Base-by-base conservation (phyloP, 2,113 vertebrate species). In the Etheostoma cragini region DNA sequence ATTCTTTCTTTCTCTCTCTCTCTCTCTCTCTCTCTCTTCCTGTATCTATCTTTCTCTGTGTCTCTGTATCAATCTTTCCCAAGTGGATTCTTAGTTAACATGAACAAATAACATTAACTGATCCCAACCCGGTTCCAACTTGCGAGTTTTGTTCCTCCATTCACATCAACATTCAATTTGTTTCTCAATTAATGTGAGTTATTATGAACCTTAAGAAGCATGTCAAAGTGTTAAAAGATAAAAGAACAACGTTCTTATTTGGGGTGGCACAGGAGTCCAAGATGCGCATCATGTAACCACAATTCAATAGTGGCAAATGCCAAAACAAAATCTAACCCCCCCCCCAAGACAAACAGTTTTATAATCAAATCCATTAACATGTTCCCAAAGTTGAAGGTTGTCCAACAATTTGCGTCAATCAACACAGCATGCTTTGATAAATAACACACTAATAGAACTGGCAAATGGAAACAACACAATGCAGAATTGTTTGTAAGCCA, bases 61-160 rank as follows among this genome's bases (percentile, higher is more conserved):
- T 69, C 65, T 65, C 65, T 80, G 45, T 46, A 45, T 69, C 11
- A 65, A 76, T 80, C 72, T 57, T 62, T 66, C 67, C 76, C 57
- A 19, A 66, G 67, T 56, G 47, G 56, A 78, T 70, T 89, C 52
- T 66, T 74, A 66, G 35, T 83, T 85, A 61, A 53, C 42, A 65
- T 71, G 87, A 91, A 87, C 71, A 84, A 57, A 81, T 76, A 53
- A 66, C 71, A 60, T 57, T 71, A 79, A 63, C 72, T 47, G 17
- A 54, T 81, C 5, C 74, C n/a, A 60, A 42, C 56, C 57, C 0
- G 7, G 72, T 67, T 74, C 30, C 12, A 38, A 70, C 53, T 77
- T 68, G 62, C 49, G 74, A 22, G 42, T 75, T 82, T 64, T 66
- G n/a, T 66, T 57, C 47, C 21, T 46, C 24, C 8, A 14, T 3